Evolutionary conservation across 2,888 invertebrate genomes (phyloP), one percentile per base, ranked within the genome.

Genomic region (Vanessa cardui): DNA sequence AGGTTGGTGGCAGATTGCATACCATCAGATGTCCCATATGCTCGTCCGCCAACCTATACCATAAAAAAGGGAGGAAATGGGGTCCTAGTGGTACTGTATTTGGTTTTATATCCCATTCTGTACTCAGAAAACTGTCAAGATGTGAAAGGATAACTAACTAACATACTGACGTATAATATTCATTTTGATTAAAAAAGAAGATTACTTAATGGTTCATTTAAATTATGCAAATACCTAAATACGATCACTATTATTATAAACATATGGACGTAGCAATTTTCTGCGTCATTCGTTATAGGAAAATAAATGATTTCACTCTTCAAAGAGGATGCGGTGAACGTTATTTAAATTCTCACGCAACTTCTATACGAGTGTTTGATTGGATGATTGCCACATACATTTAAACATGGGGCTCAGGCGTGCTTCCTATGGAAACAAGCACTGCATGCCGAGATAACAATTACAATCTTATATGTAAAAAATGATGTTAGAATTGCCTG

Each of bases 281-380:
- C n/a, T 56, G 56, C n/a, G 31, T 56, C 56, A 39, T 33, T 56
- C 16, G 9, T 39, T 60, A 31, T 46, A 46, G 56, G 20, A 50
- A 66, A 69, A 61, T 39, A 59, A 72, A 69, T 69, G 63, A 66
- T 80, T 80, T 68, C 83, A 83, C 82, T 83, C 83, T 81, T 81
- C 83, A 80, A 74, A 75, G 78, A 84, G 83, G 84, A 85, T 83
- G 82, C 47, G 61, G n/a, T 62, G 80, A 75, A 77, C 78, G 78
- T 82, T 81, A 82, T 79, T 82, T 78, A 74, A 78, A 79, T 71
- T 90, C 88, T 83, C 89, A 88, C 87, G 81, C 79, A 77, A 77
- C 76, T 80, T 31, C 45, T 49, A 62, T 61, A 80, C 80, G 77
- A 59, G 81, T 82, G 82, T 69, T 74, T 73, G 68, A 78, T 79